Conservation (phyloP, 2,797 vertebrate genomes). For the Ciconia nigra region DNA sequence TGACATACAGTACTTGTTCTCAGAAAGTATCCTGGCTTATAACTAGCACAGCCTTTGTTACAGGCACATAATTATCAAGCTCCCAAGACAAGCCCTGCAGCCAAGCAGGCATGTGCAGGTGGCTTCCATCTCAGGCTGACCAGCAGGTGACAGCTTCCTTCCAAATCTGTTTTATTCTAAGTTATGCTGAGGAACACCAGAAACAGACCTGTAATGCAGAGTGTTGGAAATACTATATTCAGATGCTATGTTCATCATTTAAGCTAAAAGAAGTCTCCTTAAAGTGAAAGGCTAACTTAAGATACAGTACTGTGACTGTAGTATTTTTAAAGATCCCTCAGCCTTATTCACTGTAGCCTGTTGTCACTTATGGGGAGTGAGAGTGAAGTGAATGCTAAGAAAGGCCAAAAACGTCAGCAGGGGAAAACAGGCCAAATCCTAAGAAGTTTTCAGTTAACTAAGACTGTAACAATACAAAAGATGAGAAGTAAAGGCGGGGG, state of each 20-base stretch:
- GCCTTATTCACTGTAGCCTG: background rate
- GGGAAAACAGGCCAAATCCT: background rate
- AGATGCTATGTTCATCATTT: background rate
- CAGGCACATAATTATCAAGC: background rate
- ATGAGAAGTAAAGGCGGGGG: background rate
- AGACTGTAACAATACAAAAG: background rate
- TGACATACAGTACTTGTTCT: background rate
- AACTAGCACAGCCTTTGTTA: background rate
- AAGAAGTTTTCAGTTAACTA: background rate
- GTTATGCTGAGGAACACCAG: background rate
- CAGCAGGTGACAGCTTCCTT: background rate
- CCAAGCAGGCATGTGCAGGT: background rate
- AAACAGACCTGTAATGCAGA: background rate
- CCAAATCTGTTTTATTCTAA: background rate
- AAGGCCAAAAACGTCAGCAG: background rate
- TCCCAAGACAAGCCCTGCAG: background rate
- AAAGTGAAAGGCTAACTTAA: background rate
- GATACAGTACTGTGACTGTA: background rate
- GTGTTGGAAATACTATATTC: background rate
- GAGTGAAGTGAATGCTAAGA: background rate
- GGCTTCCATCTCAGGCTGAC: background rate
- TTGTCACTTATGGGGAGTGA: background rate
- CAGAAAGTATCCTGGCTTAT: background rate
- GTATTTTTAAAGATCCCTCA: background rate
- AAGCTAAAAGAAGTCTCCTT: background rate